A percentile compares a stretch with the other conserved stretches of the same genome.
Conservation (phyloP, 2,888 invertebrate genomes). For the Flabesymbios commensalis region DNA sequence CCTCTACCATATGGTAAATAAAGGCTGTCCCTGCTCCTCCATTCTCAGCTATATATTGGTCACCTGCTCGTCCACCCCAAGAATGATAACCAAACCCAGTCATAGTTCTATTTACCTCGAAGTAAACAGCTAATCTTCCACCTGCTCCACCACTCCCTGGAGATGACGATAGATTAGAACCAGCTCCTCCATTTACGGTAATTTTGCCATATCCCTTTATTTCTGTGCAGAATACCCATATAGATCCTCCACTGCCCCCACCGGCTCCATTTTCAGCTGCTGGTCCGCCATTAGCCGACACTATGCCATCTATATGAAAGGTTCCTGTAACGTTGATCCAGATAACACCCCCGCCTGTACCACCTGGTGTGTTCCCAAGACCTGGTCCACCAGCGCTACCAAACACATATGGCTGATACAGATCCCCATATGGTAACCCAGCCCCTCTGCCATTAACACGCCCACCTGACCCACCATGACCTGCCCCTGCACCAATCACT, state of each 20-base stretch:
- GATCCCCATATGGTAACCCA: conserved; percentile 43
- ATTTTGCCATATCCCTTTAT: conserved; percentile 46
- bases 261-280: conserved; percentile 36
- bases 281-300: conserved; percentile 41
- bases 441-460: conserved; percentile 28
- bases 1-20: conserved; percentile 39
- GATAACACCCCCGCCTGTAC: conserved; percentile 43
- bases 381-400: conserved; percentile 43
- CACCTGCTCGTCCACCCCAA: conserved; percentile 37
- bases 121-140: conserved; percentile 45
- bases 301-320: conserved; percentile 44
- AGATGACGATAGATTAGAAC: conserved; percentile 15
- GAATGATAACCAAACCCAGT: conserved; percentile 40
- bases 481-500: conserved; percentile 34
- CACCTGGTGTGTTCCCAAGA: conserved; percentile 28
- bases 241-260: conserved; percentile 44
- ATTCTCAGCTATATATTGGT: conserved; percentile 30
- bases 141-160: conserved; percentile 47
- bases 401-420: conserved; percentile 44
- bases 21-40: conserved; percentile 44
- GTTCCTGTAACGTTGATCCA: conserved; percentile 47
- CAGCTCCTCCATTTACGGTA: conserved; percentile 42
- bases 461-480: conserved; percentile 46
- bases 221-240: conserved; percentile 43
- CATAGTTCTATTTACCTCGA: conserved; percentile 42